These are phyloP conservation scores for Pseudorasbora parva DNA, from an alignment of 2,113 vertebrate species.

Conservation along the genomic window DNA sequence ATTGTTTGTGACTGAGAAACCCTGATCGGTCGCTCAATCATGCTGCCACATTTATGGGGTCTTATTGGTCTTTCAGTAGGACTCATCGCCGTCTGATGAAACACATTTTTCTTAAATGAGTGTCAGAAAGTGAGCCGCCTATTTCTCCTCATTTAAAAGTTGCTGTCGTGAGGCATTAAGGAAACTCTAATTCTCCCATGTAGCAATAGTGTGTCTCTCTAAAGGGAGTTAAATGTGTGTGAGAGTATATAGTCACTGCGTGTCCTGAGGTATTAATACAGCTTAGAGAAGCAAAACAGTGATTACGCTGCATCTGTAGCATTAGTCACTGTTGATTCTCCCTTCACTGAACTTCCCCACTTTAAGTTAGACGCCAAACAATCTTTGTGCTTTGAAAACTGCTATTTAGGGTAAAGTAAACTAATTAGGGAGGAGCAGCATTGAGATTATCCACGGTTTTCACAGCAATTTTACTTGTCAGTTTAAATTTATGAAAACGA, in stretches of 20 bases:
- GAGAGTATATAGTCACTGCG: neutral
- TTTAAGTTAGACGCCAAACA: neutral
- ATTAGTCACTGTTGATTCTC: constrained; percentile 46
- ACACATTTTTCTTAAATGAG: constrained; percentile 35
- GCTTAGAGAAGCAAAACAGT: constrained; percentile 43
- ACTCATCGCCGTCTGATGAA: constrained; percentile 31
- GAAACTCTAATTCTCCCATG: constrained; percentile 8
- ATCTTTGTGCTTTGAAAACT: neutral
- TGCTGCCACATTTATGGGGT: neutral
- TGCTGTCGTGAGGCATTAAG: constrained; percentile 23
- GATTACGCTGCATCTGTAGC: constrained; percentile 41
- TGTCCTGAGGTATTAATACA: constrained; percentile 28
- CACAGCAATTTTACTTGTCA: neutral
- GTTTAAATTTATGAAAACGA: neutral
- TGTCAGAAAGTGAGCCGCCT: neutral
- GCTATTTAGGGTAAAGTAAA: constrained; percentile 8
- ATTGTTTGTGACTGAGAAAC: neutral
- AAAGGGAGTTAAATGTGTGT: constrained; percentile 10
- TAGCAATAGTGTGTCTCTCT: neutral
- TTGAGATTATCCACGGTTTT: neutral
- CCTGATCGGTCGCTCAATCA: neutral
- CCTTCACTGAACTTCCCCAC: neutral
- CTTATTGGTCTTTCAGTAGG: constrained; percentile 29
- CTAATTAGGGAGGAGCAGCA: neutral
- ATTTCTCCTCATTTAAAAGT: constrained; percentile 26